A percentile compares a stretch with the other conserved stretches of the same genome.
Conservation (phyloP, 2,797 vertebrate genomes). For the Tolypeutes matacus region DNA sequence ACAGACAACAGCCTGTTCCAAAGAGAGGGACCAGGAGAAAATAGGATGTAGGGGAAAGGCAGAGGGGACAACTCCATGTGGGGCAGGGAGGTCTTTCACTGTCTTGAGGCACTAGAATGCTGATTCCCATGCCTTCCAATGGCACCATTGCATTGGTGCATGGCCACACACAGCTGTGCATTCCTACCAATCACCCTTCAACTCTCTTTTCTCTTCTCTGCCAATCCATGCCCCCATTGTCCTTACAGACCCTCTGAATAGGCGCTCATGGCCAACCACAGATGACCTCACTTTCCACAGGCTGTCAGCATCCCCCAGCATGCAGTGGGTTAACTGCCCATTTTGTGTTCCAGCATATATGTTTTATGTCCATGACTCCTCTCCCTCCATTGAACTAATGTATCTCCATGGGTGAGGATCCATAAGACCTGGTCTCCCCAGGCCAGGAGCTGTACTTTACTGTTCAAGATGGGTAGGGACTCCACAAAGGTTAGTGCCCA, state of each 20-base stretch:
- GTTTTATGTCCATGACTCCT: not conserved
- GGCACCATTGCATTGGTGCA: not conserved
- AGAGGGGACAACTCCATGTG: not conserved
- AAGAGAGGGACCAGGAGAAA: conserved; percentile 23
- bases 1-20: not conserved
- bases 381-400: not conserved
- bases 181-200: not conserved
- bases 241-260: not conserved
- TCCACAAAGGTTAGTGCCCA: not conserved
- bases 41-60: not conserved
- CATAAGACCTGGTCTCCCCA: not conserved
- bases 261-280: not conserved
- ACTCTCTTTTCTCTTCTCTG: not conserved
- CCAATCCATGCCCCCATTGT: not conserved
- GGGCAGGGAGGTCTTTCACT: not conserved
- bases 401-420: not conserved
- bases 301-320: not conserved
- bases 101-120: not conserved
- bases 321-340: not conserved
- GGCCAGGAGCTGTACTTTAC: not conserved
- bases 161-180: not conserved
- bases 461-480: not conserved
- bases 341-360: not conserved
- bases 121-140: not conserved
- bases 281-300: not conserved